Conservation (phyloP, 2,797 vertebrate species). For the Thaleichthys pacificus region DNA sequence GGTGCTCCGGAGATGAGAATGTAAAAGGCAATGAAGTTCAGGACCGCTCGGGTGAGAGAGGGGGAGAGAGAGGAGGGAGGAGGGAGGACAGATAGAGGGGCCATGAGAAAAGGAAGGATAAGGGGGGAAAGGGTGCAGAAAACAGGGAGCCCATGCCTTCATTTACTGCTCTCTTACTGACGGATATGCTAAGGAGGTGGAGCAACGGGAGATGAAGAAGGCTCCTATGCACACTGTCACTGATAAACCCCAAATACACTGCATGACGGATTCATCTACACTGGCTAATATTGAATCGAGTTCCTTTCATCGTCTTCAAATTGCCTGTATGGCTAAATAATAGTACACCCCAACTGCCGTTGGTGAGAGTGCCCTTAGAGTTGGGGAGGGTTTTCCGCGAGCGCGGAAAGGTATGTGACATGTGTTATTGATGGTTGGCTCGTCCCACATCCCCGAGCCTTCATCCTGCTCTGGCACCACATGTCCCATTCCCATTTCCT, state of each 20-base stretch:
- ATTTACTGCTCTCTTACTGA: not conserved
- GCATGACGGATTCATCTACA: not conserved
- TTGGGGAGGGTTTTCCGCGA: constrained; percentile 29
- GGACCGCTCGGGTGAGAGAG: constrained; percentile 13
- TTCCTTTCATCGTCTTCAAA: not conserved
- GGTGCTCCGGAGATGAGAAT: constrained; percentile 33
- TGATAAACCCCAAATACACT: not conserved
- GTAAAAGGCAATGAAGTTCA: constrained; percentile 23
- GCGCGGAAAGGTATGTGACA: constrained; percentile 64
- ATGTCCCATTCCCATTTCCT: constrained; percentile 74
- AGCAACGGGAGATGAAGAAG: too few species aligned
- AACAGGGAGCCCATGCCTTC: not conserved
- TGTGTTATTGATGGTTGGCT: constrained; percentile 74
- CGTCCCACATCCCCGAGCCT: constrained; percentile 62
- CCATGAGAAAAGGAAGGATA: not conserved
- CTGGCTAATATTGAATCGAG: not conserved
- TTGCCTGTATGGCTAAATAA: not conserved
- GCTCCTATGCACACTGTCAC: not conserved
- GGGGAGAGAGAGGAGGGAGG: constrained; percentile 18
- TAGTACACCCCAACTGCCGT: too few species aligned
- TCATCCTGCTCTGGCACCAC: constrained; percentile 69
- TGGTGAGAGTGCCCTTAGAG: not conserved
- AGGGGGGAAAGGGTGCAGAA: not conserved
- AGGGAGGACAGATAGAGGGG: constrained; percentile 1
- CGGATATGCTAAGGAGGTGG: not conserved